Percentiles rank a stretch among this genome's conserved stretches.
Conservation (phyloP, 2,888 invertebrate genomes). For the Arrhopalites spinosus region DNA sequence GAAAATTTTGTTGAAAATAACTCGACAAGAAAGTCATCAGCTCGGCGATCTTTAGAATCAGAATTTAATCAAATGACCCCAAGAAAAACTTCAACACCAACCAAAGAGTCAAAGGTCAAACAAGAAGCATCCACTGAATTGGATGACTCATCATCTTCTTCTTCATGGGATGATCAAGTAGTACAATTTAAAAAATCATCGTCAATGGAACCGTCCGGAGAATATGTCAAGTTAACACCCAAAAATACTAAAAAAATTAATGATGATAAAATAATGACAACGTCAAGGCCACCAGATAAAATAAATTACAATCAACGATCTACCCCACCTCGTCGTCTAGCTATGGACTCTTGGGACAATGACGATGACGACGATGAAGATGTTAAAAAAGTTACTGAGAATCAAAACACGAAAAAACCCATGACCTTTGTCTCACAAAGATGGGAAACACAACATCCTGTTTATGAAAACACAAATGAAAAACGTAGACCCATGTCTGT, state of each 20-base stretch:
- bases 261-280: background rate
- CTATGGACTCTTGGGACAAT: slow-evolving; percentile 25
- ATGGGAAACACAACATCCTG: slow-evolving; percentile 3
- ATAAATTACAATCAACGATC: background rate
- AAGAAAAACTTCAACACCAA: background rate
- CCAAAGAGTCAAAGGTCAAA: background rate
- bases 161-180: slow-evolving; percentile 15
- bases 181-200: background rate
- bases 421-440: background rate
- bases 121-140: background rate
- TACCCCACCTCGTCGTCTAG: slow-evolving; percentile 12
- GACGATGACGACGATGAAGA: background rate
- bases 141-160: no score
- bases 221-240: background rate
- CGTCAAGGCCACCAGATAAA: background rate
- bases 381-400: background rate
- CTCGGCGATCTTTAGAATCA: slow-evolving; percentile 15
- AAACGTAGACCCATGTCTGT: slow-evolving; percentile 13
- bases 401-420: background rate
- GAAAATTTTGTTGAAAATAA: background rate
- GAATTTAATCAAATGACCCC: slow-evolving; percentile 25
- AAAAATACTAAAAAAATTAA: background rate
- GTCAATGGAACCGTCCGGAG: background rate
- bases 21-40: background rate
- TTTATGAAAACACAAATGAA: background rate